Conservation (phyloP, 2,113 vertebrate genomes). For the human region GRCh38 chr12:80273001-80273500, state of each 20-base stretch:
- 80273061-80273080: background rate
- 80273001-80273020: background rate
- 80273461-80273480: background rate
- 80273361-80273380: background rate
- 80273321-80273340: background rate
- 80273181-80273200: background rate
- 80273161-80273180: constrained; percentile 36
- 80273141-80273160: background rate
- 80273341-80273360: background rate
- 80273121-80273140: background rate
- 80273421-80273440: background rate
- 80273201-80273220: background rate
- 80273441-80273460: background rate
- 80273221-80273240: background rate
- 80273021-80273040: constrained; percentile 35
- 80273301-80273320: background rate
- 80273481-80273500: background rate
- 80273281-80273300: background rate
- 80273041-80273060: background rate
- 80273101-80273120: background rate
- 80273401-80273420: background rate
- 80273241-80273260: background rate
- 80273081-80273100: constrained; percentile 5
- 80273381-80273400: background rate
- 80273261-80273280: background rate